A percentile compares a stretch with the other conserved stretches of the same genome.
Conservation (phyloP, 2,888 invertebrate species). For the Patella depressa region DNA sequence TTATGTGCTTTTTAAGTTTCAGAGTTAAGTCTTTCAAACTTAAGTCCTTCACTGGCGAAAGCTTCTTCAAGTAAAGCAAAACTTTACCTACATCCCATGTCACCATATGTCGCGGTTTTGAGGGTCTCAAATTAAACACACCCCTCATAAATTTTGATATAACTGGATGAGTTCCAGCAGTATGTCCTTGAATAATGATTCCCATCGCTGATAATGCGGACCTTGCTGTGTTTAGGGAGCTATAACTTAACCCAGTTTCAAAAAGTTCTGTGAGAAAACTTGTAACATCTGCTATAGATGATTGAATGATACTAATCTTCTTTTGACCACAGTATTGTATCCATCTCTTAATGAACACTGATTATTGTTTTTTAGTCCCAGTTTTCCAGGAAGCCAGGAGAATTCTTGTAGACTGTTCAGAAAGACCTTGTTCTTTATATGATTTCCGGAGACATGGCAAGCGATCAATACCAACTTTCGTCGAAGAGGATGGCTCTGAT, state of each 20-base stretch:
- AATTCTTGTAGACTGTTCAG: constrained; percentile 12
- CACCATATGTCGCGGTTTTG: not conserved
- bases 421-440: constrained; percentile 10
- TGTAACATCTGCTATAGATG: constrained; percentile 12
- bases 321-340: constrained; percentile 24
- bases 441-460: constrained; percentile 12
- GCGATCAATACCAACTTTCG: constrained; percentile 24
- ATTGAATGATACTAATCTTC: constrained; percentile 15
- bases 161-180: constrained; percentile 29
- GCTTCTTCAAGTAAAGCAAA: not conserved
- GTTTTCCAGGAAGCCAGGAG: constrained; percentile 27
- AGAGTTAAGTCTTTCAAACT: not conserved
- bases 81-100: not conserved
- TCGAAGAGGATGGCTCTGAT: constrained; percentile 16
- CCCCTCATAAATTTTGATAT: constrained; percentile 7
- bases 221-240: constrained; percentile 25
- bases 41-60: not conserved
- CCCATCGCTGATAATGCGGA: constrained; percentile 26
- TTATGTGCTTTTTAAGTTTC: not conserved
- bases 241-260: constrained; percentile 23
- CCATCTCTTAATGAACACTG: constrained; percentile 27
- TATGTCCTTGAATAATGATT: constrained; percentile 19
- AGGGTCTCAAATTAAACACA: not conserved
- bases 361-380: constrained; percentile 27
- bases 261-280: constrained; percentile 18